Base-by-base conservation (phyloP, 1,140 invertebrate species). In the Drosophila equinoxialis region DNA sequence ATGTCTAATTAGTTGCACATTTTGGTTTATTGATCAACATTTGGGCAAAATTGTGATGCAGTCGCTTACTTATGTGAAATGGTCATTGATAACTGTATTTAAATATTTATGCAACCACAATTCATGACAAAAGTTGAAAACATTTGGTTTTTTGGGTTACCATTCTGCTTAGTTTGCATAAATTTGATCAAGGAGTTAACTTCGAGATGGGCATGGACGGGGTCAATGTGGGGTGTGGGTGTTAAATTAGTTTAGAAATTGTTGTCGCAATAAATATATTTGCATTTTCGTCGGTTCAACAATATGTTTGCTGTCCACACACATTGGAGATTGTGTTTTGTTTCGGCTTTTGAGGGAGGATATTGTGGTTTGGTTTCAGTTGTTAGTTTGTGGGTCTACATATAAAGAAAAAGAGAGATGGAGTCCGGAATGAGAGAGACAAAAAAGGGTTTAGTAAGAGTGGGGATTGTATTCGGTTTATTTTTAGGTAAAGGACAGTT, bases 171-270 rank as follows among this genome's bases (percentile, higher is more conserved):
- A 65, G 74, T 78, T 80, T 77, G 77, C 74, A 83, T 84, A 84
- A 41, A 80, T 77, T 71, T 57, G 13, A 75, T 48, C 48, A 35
- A 23, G 59, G 23, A n/a, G 33, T 11, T 26, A n/a, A 55, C 62
- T 74, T 67, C 26, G 48, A 59, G 48, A 35, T 30, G 33, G 39
- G 20, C 51, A 35, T 79, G 14, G 17, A n/a, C 14, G 17, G 45
- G 45, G 14, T 17, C 45, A 17, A 1, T 8, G 45, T 51, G 45
- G 13, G 45, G 35, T 20, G 17, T 51, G 45, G 45, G 45, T 51
- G 74, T 80, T 84, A 84, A 84, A 77, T 84, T 84, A 84, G 77
- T 80, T 84, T 77, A 71, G 77, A 77, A 84, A 84, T 84, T 80
- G 81, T 84, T 84, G 77, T 60, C 61, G 68, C 81, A 65, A 84